Evolutionary conservation across 1,140 invertebrate species (phyloP), one percentile per base, ranked within the genome.

Genomic region (Carposina sasakii): DNA sequence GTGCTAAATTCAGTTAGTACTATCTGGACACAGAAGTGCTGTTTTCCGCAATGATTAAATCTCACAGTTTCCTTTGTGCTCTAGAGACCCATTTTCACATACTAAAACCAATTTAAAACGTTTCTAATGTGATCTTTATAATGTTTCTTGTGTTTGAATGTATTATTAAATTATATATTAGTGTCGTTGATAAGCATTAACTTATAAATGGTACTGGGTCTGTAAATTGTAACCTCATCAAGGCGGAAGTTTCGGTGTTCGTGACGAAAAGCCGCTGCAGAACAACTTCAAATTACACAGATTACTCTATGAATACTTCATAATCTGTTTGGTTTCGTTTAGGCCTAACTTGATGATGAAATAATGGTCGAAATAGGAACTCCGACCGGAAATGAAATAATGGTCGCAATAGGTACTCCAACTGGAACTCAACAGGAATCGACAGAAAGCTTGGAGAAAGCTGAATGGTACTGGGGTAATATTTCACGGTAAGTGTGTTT

Each of bases 401-500:
- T 48, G 46, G 46, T 48, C 28, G 46, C 39, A 40, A 48, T 40
- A 19, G 46, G 76, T 39, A 69, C 58, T 21, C 76, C 71, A 34
- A n/a, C n/a, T n/a, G n/a, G n/a, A n/a, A n/a, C n/a, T n/a, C 77
- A 79, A 53, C 71, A 78, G 61, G 68, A 76, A 34, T 66, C 72
- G 40, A 77, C 81, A 52, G 76, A 78, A 44, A 79, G 62, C 41
- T 63, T 86, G 45, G 81, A 86, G 65, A 81, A 83, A 60, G 78
- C 81, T 23, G 81, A 84, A 57, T 86, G 85, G 85, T 86, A 85
- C 57, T 86, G 85, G 85, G 85, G 85, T 40, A 81, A 85, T 62
- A 86, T 86, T 53, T 81, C 83, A 42, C 67, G 85, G 85, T 86
- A 70, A 66, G 66, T 44, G 36, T n/a, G n/a, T n/a, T n/a, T n/a